phyloP scores from a whole-genome alignment of 2,797 vertebrate species.

The Fistularia tabacaria region DNA sequence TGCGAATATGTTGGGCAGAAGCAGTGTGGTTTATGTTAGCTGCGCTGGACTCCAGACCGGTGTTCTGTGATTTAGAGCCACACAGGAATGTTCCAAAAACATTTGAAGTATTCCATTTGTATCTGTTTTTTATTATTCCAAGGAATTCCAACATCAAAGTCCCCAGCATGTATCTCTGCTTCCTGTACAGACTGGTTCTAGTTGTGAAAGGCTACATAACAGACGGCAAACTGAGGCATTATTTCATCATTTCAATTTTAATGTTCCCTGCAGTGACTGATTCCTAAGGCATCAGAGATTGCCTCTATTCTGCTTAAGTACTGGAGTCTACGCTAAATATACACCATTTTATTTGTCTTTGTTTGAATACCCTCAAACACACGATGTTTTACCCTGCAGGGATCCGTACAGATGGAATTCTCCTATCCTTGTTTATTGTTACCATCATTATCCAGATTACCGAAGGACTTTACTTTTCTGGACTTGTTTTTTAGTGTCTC shows the following conservation, averaged over 20 bases:
- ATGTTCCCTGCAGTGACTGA: too few relatives aligned
- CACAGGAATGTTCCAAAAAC: conserved; percentile 15
- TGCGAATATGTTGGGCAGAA: conserved; percentile 15
- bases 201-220: too few relatives aligned
- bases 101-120: conserved; percentile 26
- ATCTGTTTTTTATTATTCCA: conserved; percentile 4
- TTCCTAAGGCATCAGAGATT: too few relatives aligned
- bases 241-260: too few relatives aligned
- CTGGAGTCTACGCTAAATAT: too few relatives aligned
- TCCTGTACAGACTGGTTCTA: neutral
- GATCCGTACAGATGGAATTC: conserved; percentile 7
- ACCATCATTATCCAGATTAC: conserved; percentile 38
- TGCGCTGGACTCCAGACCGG: conserved; percentile 2
- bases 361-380: conserved; percentile 3
- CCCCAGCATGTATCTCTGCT: conserved; percentile 4
- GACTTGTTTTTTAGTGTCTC: conserved; percentile 20
- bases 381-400: conserved; percentile 20
- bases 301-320: too few relatives aligned
- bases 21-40: conserved; percentile 10
- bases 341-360: too few relatives aligned
- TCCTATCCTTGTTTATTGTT: conserved; percentile 30
- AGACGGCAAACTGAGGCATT: too few relatives aligned
- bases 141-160: conserved; percentile 19
- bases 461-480: conserved; percentile 26
- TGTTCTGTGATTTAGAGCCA: too few relatives aligned